Conservation (phyloP, 2,888 invertebrate genomes). For the Cantharis rustica region DNA sequence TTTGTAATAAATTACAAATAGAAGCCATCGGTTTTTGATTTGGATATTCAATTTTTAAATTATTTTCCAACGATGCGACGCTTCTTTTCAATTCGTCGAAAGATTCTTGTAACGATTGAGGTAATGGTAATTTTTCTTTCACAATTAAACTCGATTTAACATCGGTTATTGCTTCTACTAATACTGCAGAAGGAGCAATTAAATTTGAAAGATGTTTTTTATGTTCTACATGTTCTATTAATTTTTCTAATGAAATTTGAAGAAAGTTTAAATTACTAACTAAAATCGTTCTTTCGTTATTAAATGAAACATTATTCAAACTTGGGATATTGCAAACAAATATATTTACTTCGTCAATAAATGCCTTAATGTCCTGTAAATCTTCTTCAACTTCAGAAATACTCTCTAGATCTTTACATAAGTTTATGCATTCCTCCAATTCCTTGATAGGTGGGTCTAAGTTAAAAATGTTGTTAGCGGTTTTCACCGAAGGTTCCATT, state of each 20-base stretch:
- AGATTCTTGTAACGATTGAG: background rate
- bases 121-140: background rate
- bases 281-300: background rate
- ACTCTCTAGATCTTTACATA: background rate
- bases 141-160: background rate
- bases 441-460: background rate
- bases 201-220: background rate
- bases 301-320: background rate
- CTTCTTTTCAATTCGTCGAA: background rate
- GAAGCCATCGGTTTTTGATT: background rate
- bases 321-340: background rate
- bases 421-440: background rate
- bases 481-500: conserved; percentile 23
- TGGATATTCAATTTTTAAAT: background rate
- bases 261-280: background rate
- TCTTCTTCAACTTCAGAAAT: conserved; percentile 14
- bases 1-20: background rate
- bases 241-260: background rate
- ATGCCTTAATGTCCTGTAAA: background rate
- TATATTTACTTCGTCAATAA: background rate
- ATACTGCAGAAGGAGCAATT: background rate
- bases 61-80: background rate
- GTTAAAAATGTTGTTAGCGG: background rate
- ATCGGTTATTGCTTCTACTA: background rate
- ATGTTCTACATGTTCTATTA: background rate